Evolutionary conservation across 2,888 invertebrate species (phyloP).

Genomic region (Netelia virgata): DNA sequence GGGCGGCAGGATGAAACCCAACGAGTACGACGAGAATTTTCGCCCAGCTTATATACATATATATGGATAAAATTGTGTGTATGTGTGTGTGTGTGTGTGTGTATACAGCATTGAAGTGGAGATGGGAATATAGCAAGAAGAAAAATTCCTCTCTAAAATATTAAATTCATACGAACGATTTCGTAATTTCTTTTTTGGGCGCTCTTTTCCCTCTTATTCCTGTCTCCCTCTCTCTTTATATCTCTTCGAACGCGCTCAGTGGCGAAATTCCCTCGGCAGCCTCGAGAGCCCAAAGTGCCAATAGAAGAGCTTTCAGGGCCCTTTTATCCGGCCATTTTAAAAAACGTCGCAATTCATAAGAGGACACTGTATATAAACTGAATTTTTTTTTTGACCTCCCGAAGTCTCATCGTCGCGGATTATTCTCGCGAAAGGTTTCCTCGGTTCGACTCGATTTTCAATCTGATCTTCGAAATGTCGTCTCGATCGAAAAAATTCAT

Average conservation of each 20-base stretch:
- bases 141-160: conserved; percentile 45
- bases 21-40: conserved; percentile 36
- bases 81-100: background rate
- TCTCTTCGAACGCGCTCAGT: conserved; percentile 6
- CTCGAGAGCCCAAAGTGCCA: conserved; percentile 14
- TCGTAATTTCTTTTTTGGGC: conserved; percentile 39
- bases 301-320: background rate
- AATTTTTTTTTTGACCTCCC: background rate
- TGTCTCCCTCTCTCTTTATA: background rate
- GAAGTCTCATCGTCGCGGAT: background rate
- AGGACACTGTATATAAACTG: background rate
- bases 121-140: conserved; percentile 10
- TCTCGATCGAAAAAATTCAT: conserved; percentile 1
- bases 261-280: conserved; percentile 18
- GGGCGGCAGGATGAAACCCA: conserved; percentile 37
- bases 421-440: background rate
- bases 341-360: background rate
- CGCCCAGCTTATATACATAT: background rate
- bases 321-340: conserved; percentile 8
- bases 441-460: background rate
- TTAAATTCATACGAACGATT: conserved; percentile 49
- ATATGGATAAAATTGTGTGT: conserved; percentile 2
- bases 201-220: conserved; percentile 4
- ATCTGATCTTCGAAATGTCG: background rate
- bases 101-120: conserved; percentile 10